Evolutionary conservation across 2,113 vertebrate species (phyloP), one percentile per base, ranked within the genome.

Genomic region (Nothocercus julius): DNA sequence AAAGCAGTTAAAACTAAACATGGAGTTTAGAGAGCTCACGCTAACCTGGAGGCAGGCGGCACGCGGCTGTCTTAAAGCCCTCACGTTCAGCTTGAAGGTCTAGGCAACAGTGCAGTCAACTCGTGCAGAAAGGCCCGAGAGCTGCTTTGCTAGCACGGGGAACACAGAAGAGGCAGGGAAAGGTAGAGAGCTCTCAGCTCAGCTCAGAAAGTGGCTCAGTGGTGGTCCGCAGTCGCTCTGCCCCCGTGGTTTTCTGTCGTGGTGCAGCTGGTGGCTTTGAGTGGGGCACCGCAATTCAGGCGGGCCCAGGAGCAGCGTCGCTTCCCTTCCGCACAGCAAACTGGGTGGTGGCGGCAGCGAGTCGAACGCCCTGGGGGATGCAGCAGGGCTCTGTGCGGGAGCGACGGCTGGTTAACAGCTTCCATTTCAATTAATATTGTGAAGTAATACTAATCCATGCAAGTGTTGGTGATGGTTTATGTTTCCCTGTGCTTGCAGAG

Each of bases 301-400:
- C 2, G 7, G 63, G 30, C 54, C 51, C 61, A 67, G 68, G 36
- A 69, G 63, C n/a, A 91, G 22, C 1, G 2, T 2, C 42, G 16
- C 25, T 76, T 54, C 27, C n/a, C 44, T 44, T 45, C 40, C 68
- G 51, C 44, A 63, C 30, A 79, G 40, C 27, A 70, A 74, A 27
- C 25, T 14, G 0, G 0, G 0, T 22, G 9, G 0, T 22, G 9
- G 11, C 28, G 7, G 42, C 42, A 34, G 38, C 21, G 24, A 64
- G 19, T 10, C 56, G 12, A 69, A 90, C 67, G 21, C 40, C 64
- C 68, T 19, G 18, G 45, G 69, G 72, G 69, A 61, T 22, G 25
- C 45, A 83, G 54, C 44, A 44, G 13, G 32, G 63, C 44, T 64
- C 67, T 85, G 61, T 9, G 53, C 58, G 47, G 28, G 47, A 58